phyloP scores from a whole-genome alignment of 2,113 vertebrate genomes.

The Pelusios castaneus region DNA sequence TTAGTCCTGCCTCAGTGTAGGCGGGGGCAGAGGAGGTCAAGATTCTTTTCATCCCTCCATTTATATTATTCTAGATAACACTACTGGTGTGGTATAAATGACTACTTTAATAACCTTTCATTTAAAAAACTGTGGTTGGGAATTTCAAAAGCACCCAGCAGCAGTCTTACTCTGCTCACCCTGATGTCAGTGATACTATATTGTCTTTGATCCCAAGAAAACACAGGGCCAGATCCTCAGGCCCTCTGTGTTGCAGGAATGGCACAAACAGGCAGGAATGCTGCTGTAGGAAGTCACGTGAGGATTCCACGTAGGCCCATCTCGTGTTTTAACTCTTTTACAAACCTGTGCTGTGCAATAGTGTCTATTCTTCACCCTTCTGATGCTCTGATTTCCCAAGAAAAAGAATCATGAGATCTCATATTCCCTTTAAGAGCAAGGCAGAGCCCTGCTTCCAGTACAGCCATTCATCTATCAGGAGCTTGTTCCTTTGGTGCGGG shows the following conservation, averaged over 20 bases:
- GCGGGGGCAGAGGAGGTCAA: background rate
- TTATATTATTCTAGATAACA: background rate
- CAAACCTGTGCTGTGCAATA: background rate
- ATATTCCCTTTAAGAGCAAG: background rate
- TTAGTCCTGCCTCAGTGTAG: too few relatives aligned
- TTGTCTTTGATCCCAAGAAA: background rate
- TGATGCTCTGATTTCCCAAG: background rate
- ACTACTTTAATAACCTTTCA: background rate
- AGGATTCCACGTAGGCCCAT: background rate
- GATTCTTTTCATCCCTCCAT: background rate
- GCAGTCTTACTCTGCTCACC: conserved; percentile 11
- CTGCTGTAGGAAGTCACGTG: background rate
- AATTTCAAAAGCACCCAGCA: conserved; percentile 15
- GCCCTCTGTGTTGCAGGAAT: background rate
- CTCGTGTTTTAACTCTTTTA: background rate
- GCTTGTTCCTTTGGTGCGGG: background rate
- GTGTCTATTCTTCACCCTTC: background rate
- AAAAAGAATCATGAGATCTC: background rate
- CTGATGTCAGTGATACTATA: background rate
- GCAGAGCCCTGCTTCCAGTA: background rate
- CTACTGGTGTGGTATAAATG: background rate
- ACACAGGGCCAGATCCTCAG: background rate
- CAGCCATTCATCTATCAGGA: background rate
- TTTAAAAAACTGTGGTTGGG: background rate
- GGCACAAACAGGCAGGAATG: background rate